Base-by-base conservation (phyloP, 2,888 invertebrate genomes). In the Augochlorella aurata region DNA sequence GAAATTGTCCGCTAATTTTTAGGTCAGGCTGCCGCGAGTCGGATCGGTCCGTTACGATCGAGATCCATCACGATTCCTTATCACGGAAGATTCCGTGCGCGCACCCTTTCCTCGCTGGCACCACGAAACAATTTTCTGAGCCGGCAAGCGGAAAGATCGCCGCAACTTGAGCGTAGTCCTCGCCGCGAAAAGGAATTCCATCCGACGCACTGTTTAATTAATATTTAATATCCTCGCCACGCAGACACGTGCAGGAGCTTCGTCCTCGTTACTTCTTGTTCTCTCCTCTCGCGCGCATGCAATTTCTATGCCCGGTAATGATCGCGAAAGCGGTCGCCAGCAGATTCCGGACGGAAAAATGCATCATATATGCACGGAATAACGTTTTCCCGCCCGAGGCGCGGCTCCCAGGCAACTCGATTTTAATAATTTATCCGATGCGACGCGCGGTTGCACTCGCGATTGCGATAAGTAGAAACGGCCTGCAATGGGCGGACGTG, bases 1-100 rank as follows among this genome's bases (percentile, higher is more conserved):
- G 73, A 78, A 75, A 49, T 82, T 50, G 74, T 61, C 21, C 63
- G 72, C 29, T 79, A 72, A 82, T 85, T 82, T 85, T 85, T 85
- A 75, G 85, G 82, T 85, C 82, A 77, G 72, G 4, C 10, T 24
- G 58, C 21, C 58, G 58, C 58, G 58, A 14, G 58, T 58, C 58
- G 58, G 2, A 14, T 24, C 58, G 58, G 58, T 14, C 24, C 58
- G 24, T 24, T 58, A 58, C 24, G 24, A 58, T 61, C 50, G 66
- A 70, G 54, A 58, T 44, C n/a, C 45, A 29, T 16, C 54, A 14
- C 58, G 24, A 14, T 58, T 14, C 21, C 24, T 58, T 58, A 58
- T 24, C 58, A 24, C 58, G 58, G 14, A 24, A 14, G 58, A 24
- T 24, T 24, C 58, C 58, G 58, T 58, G n/a, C 21, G 45, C 29